Percentiles rank a stretch among this genome's conserved stretches.
These are phyloP conservation scores for Lepisosteus osseus DNA, from an alignment of 2,113 vertebrate species.

Conservation along the genomic window DNA sequence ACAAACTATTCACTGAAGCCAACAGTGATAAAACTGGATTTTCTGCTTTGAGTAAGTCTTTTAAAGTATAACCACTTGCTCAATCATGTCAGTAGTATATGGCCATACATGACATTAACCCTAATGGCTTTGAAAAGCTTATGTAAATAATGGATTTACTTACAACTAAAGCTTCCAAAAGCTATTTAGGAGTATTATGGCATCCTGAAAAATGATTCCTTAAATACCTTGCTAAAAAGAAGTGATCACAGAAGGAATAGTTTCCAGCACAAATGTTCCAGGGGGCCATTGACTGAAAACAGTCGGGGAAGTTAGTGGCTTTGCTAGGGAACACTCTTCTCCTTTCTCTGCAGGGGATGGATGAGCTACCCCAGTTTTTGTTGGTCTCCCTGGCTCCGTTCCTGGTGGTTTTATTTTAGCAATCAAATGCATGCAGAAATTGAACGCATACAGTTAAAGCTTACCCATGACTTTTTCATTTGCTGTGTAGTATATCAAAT, in stretches of 20 bases:
- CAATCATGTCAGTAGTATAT: constrained; percentile 27
- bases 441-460: constrained; percentile 27
- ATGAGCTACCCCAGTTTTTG: constrained; percentile 36
- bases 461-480: constrained; percentile 34
- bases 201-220: constrained; percentile 49
- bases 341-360: constrained; percentile 48
- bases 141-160: constrained; percentile 50
- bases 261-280: constrained; percentile 44
- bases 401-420: constrained; percentile 33
- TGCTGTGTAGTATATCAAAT: constrained; percentile 35
- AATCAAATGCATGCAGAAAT: constrained; percentile 9
- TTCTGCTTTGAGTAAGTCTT: constrained; percentile 26
- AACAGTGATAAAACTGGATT: constrained; percentile 32
- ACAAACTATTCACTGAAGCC: constrained; percentile 29
- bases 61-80: constrained; percentile 27
- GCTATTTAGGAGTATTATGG: constrained; percentile 36
- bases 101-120: constrained; percentile 34
- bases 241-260: constrained; percentile 37
- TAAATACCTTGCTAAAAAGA: constrained; percentile 26
- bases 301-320: constrained; percentile 22
- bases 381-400: constrained; percentile 31
- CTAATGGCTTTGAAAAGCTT: constrained; percentile 47
- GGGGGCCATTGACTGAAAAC: constrained; percentile 39
- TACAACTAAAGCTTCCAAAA: constrained; percentile 52
- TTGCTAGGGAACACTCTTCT: constrained; percentile 36